These are phyloP conservation scores for Clanis bilineata DNA, from an alignment of 2,888 invertebrate species.

Conservation along the genomic window DNA sequence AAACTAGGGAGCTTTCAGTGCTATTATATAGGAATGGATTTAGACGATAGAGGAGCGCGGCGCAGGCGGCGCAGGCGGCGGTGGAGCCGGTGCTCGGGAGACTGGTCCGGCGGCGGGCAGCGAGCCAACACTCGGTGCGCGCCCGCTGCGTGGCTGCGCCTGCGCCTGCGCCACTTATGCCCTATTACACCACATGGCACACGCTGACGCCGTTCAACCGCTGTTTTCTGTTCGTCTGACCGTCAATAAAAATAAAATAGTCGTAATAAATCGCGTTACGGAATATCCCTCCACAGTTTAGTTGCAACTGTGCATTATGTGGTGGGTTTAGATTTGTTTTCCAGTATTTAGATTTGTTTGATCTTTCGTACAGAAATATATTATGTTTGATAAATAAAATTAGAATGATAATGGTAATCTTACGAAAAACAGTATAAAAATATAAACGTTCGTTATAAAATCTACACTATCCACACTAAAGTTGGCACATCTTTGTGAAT, in stretches of 20 bases:
- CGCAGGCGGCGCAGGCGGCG: constrained; percentile 61
- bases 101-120: constrained; percentile 76
- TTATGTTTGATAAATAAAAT: neutral
- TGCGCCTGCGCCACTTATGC: constrained; percentile 68
- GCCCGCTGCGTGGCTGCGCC: too few relatives aligned
- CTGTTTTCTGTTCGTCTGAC: constrained; percentile 41
- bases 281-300: constrained; percentile 35
- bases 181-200: constrained; percentile 72
- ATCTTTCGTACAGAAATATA: neutral
- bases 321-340: neutral
- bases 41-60: constrained; percentile 9
- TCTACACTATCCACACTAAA: neutral
- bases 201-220: constrained; percentile 49
- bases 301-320: neutral
- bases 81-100: constrained; percentile 65
- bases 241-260: constrained; percentile 68
- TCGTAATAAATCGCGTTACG: constrained; percentile 50
- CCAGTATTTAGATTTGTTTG: neutral
- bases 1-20: neutral
- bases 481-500: constrained; percentile 65
- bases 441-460: neutral
- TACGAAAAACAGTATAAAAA: neutral
- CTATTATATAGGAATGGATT: neutral
- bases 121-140: constrained; percentile 57
- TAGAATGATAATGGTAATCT: neutral